Percentiles rank a stretch among this genome's conserved stretches.
Evolutionary conservation across 2,113 vertebrate species (phyloP).

Genomic region (Oncorhynchus kisutch): DNA sequence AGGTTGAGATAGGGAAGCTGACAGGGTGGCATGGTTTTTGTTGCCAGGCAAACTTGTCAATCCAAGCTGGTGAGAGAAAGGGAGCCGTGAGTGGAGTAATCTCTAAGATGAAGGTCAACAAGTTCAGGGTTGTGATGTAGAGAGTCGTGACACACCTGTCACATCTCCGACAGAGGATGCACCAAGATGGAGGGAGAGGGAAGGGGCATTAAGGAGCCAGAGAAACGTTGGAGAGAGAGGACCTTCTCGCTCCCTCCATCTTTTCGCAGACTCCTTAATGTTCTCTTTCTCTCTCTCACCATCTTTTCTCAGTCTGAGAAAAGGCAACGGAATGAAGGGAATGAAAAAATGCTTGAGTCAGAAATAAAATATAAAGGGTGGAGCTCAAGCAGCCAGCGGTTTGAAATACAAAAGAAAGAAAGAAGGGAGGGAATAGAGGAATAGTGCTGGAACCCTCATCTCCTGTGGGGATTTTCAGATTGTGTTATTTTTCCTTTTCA

Average conservation of each 20-base stretch:
- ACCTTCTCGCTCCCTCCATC: slow-evolving; percentile 10
- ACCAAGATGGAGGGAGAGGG: slow-evolving; percentile 10
- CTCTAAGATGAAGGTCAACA: slow-evolving; percentile 69
- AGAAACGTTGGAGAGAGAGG: slow-evolving; percentile 12
- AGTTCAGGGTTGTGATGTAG: slow-evolving; percentile 61
- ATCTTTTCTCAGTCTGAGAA: neutral
- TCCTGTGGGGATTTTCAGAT: slow-evolving; percentile 46
- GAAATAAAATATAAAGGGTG: slow-evolving; percentile 43
- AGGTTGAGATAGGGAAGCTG: slow-evolving; percentile 45
- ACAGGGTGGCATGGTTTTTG: slow-evolving; percentile 43
- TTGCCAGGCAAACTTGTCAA: slow-evolving; percentile 64
- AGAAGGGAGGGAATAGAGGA: too few species aligned
- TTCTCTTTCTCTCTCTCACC: too few species aligned
- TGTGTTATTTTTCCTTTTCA: slow-evolving; percentile 65
- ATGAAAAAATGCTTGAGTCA: too few species aligned
- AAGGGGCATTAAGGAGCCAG: too few species aligned
- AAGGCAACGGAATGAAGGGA: slow-evolving; percentile 16
- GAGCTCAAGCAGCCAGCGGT: slow-evolving; percentile 45
- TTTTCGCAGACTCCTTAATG: too few species aligned
- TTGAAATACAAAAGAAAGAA: slow-evolving; percentile 46
- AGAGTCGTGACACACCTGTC: slow-evolving; percentile 68
- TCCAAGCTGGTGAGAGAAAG: slow-evolving; percentile 14
- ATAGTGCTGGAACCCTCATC: slow-evolving; percentile 34
- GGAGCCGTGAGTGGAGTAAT: slow-evolving; percentile 43
- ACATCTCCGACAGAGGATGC: slow-evolving; percentile 49